Evolutionary conservation across 1,140 invertebrate species (phyloP), one percentile per base, ranked within the genome.

Genomic region (Leptinotarsa defecta): DNA sequence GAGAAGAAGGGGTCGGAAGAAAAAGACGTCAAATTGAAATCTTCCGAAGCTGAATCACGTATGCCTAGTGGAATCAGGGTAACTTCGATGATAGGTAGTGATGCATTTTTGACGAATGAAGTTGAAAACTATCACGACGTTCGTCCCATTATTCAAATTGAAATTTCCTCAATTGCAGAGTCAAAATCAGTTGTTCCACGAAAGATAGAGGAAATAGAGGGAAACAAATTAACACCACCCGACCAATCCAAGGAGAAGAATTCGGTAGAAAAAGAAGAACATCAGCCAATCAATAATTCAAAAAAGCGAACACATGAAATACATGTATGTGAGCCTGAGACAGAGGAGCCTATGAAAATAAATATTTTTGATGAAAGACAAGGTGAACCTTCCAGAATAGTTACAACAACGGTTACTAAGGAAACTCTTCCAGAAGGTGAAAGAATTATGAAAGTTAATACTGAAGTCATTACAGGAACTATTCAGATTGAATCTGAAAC

Each of bases 111-210:
- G 19, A 76, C 24, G 2, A 48, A 74, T 24, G 80, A 81, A 76
- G 62, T 81, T 68, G 68, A 73, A n/a, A 76, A 67, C 3, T 80
- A 78, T 72, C 67, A 81, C 49, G 77, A 81, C 74, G 77, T 78
- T 13, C 65, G 65, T 15, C 74, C 70, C 22, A 76, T 79, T 6
- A 24, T 68, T 3, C n/a, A 15, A 19, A n/a, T 13, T 4, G 71
- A 62, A 57, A 57, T 63, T 63, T 17, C 69, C 77, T 74, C 27
- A 77, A 67, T 48, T 71, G 15, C 72, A 71, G 49, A 72, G 72
- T 74, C 72, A 76, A 68, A 75, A 78, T 63, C 67, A 34, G 27
- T 34, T 71, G 22, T 61, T 63, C 34, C 73, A 62, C 2, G 1
- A 20, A 19, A 13, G 19, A 15, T n/a, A 52, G n/a, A 34, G 4